Evolutionary conservation across 2,888 invertebrate genomes (phyloP).

Genomic region (Plebejus melissa): DNA sequence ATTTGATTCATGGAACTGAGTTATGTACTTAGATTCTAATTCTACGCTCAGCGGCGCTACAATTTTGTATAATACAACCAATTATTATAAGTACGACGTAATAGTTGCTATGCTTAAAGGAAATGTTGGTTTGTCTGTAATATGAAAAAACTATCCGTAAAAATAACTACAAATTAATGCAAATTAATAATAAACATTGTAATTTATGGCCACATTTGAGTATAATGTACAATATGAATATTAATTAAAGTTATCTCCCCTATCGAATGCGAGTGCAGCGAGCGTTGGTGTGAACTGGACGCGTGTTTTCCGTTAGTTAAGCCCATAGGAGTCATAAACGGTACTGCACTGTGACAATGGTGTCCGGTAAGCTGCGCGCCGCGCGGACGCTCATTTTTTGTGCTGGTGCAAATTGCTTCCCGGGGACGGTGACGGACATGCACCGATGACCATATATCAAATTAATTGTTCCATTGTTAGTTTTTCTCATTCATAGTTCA

Average conservation of each 20-base stretch:
- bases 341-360: conserved; percentile 33
- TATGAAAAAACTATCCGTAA: neutral
- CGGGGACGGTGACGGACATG: conserved; percentile 38
- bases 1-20: neutral
- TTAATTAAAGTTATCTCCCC: conserved; percentile 22
- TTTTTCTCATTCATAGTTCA: neutral
- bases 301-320: conserved; percentile 24
- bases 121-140: neutral
- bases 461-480: conserved; percentile 20
- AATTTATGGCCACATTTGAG: conserved; percentile 6
- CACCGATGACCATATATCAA: conserved; percentile 3
- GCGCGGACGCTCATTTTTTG: conserved; percentile 49
- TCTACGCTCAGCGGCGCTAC: neutral
- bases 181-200: conserved; percentile 5
- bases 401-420: conserved; percentile 53
- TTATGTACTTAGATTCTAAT: neutral
- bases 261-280: neutral
- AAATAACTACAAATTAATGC: conserved; percentile 3
- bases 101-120: neutral
- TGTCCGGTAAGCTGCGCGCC: conserved; percentile 28
- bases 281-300: conserved; percentile 4
- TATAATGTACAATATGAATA: conserved; percentile 22
- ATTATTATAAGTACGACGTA: no score
- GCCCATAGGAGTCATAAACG: conserved; percentile 14
- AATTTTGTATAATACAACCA: neutral